phyloP scores from a whole-genome alignment of 2,113 vertebrate genomes.

The Cairina moschata region DNA sequence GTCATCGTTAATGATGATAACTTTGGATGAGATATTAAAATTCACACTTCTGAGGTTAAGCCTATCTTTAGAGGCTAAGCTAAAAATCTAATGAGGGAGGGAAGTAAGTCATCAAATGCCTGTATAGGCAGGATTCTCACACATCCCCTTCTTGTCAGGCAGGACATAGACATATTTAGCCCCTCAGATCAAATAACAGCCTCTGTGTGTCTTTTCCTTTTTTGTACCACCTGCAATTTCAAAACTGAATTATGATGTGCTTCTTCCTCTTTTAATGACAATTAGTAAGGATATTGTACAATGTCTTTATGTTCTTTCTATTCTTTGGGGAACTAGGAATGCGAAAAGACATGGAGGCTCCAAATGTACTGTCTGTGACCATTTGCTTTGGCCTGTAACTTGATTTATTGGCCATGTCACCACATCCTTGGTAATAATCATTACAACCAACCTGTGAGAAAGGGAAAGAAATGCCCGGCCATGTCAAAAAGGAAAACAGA shows the following conservation, averaged over 20 bases:
- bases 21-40: constrained; percentile 1
- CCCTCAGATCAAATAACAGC: not conserved
- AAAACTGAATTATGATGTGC: constrained; percentile 67
- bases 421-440: constrained; percentile 66
- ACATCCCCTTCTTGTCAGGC: not conserved
- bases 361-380: not conserved
- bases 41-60: constrained; percentile 30
- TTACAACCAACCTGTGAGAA: constrained; percentile 59
- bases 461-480: constrained; percentile 30
- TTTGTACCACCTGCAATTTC: constrained; percentile 48
- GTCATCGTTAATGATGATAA: not conserved
- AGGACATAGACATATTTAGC: not conserved
- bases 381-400: constrained; percentile 47
- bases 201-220: not conserved
- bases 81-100: not conserved
- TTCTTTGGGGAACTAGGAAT: constrained; percentile 18
- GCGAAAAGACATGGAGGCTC: not conserved
- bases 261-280: constrained; percentile 61
- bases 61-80: not conserved
- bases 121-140: not conserved
- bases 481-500: constrained; percentile 43
- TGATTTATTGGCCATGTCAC: constrained; percentile 56
- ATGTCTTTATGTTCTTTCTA: constrained; percentile 54
- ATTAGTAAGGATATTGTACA: constrained; percentile 59
- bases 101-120: not conserved